Conservation (phyloP, 2,797 vertebrate genomes). For the Anguilla marmorata region DNA sequence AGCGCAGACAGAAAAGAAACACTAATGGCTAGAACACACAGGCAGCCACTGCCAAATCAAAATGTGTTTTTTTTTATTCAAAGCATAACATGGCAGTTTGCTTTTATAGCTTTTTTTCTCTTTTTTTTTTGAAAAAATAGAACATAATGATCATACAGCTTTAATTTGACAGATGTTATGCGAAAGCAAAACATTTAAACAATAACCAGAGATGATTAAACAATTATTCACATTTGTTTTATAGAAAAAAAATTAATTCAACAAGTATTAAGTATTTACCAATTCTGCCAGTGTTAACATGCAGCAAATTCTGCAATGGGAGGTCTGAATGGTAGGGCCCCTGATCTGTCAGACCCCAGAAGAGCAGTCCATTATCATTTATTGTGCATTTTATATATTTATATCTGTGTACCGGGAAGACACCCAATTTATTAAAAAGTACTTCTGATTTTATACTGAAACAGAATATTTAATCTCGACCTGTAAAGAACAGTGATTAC, state of each 20-base stretch:
- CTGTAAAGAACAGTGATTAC: slow-evolving; percentile 52
- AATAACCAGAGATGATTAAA: background rate
- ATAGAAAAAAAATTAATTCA: background rate
- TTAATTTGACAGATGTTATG: background rate
- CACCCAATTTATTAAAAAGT: background rate
- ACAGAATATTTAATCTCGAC: background rate
- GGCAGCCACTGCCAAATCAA: slow-evolving; percentile 44
- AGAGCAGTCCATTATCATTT: background rate
- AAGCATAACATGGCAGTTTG: background rate
- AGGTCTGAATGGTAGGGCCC: background rate
- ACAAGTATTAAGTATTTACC: background rate
- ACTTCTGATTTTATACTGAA: background rate
- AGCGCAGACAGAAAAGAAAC: slow-evolving; percentile 69
- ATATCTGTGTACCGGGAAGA: background rate
- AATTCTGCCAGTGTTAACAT: background rate
- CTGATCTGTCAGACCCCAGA: background rate
- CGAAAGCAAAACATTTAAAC: background rate
- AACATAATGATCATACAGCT: background rate
- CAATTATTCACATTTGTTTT: background rate
- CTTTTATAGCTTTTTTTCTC: background rate
- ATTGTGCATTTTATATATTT: background rate
- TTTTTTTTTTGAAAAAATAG: slow-evolving; percentile 5
- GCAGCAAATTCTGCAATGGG: background rate
- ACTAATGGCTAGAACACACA: slow-evolving; percentile 63
- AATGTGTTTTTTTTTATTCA: slow-evolving; percentile 58